Conservation (phyloP, 1,140 invertebrate genomes). For the Neuroterus valhalla region DNA sequence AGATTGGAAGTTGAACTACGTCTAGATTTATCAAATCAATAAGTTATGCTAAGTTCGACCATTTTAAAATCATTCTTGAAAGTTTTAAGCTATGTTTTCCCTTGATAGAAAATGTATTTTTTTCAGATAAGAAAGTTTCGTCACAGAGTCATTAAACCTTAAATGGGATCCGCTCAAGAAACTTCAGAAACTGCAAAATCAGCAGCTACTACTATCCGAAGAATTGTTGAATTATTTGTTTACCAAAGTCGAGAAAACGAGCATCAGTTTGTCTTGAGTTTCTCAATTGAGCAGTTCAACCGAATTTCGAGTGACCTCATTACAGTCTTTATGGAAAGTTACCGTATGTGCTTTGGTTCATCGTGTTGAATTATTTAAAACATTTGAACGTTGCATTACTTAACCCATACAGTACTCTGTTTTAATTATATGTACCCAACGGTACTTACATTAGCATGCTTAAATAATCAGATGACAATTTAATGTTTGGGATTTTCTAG, state of each 20-base stretch:
- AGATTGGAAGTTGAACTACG: too few species aligned
- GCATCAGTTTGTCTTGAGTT: constrained; percentile 20
- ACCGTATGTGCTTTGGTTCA: neutral
- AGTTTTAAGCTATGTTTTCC: neutral
- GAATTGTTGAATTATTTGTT: constrained; percentile 15
- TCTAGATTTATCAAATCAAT: too few species aligned
- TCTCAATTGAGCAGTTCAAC: constrained; percentile 2
- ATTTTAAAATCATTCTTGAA: too few species aligned
- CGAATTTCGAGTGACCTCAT: neutral
- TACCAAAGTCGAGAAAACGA: constrained; percentile 19
- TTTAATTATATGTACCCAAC: too few species aligned
- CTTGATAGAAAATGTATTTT: neutral
- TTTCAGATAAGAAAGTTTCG: neutral
- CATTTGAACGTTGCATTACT: too few species aligned
- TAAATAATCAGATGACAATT: too few species aligned
- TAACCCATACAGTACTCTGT: too few species aligned
- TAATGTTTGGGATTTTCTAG: too few species aligned
- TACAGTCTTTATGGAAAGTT: neutral
- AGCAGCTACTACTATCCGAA: neutral
- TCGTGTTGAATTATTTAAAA: too few species aligned
- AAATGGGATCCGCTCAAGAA: neutral
- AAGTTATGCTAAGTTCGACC: too few species aligned
- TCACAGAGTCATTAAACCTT: neutral
- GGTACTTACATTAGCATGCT: too few species aligned
- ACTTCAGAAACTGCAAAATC: constrained; percentile 15